Evolutionary conservation across 2,888 invertebrate genomes (phyloP).

Genomic region (Drosophila ezoana): DNA sequence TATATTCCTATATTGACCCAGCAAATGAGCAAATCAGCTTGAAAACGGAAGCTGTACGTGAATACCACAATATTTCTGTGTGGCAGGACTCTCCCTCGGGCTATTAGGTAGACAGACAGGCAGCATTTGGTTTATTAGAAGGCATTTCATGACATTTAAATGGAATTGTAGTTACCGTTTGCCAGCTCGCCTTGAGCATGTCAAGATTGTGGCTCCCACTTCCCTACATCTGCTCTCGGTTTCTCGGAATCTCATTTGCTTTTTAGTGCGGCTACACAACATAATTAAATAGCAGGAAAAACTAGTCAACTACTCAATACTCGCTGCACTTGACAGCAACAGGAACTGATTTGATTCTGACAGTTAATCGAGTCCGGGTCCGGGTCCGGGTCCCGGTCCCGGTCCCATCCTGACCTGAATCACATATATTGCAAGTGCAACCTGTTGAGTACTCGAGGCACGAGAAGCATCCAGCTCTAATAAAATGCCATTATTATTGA

Average conservation of each 20-base stretch:
- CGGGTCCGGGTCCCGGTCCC: too few relatives aligned
- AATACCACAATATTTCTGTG: constrained; percentile 8
- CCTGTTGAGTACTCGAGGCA: constrained; percentile 46
- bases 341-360: constrained; percentile 59
- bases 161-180: constrained; percentile 43
- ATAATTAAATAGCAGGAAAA: constrained; percentile 64
- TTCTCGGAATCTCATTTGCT: constrained; percentile 34
- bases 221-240: background rate
- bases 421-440: constrained; percentile 30
- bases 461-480: constrained; percentile 11
- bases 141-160: constrained; percentile 44
- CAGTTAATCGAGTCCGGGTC: constrained; percentile 56
- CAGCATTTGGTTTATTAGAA: constrained; percentile 32
- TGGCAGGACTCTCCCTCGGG: constrained; percentile 3
- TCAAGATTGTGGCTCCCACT: constrained; percentile 1
- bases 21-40: constrained; percentile 50
- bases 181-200: constrained; percentile 30
- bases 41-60: constrained; percentile 33
- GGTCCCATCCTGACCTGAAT: background rate
- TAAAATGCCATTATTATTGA: constrained; percentile 66
- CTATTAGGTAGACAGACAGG: background rate
- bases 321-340: constrained; percentile 12
- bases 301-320: constrained; percentile 40
- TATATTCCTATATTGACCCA: constrained; percentile 13
- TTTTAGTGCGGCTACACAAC: constrained; percentile 37